Percentiles rank a stretch among this genome's conserved stretches.
These are phyloP conservation scores for Sorex fumeus DNA, from an alignment of 2,113 vertebrate genomes.

Conservation along the genomic window DNA sequence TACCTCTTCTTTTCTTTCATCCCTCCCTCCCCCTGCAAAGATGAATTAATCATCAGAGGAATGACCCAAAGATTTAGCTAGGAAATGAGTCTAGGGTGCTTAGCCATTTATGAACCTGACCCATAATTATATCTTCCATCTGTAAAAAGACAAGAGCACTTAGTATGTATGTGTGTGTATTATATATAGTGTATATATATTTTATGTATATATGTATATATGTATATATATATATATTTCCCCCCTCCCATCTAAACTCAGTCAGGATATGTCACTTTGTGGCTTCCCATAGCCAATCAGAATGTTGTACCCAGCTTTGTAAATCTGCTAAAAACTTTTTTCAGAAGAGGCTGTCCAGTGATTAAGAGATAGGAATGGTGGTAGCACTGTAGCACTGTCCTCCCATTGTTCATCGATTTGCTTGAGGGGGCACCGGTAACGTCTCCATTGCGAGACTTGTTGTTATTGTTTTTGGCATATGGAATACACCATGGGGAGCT, in stretches of 20 bases:
- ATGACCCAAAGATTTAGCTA: conserved; percentile 57
- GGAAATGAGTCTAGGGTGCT: conserved; percentile 63
- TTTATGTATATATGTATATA: too few species aligned
- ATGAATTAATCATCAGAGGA: conserved; percentile 68
- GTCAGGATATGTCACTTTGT: conserved; percentile 70
- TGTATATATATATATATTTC: neutral
- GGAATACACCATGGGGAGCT: too few species aligned
- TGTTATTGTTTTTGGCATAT: too few species aligned
- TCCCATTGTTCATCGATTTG: too few species aligned
- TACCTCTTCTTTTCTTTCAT: too few species aligned
- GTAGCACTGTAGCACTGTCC: too few species aligned
- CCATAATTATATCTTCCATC: conserved; percentile 64
- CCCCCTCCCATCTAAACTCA: conserved; percentile 68
- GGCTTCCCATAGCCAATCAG: conserved; percentile 77
- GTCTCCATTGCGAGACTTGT: too few species aligned
- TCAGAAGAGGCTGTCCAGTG: conserved; percentile 67
- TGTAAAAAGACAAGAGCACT: conserved; percentile 68
- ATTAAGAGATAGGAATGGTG: conserved; percentile 66
- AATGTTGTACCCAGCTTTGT: conserved; percentile 63
- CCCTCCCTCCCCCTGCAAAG: conserved; percentile 31
- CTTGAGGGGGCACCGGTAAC: too few species aligned
- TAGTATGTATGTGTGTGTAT: conserved; percentile 52
- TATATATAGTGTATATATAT: too few species aligned
- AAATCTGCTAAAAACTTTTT: conserved; percentile 75
- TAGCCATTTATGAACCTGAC: conserved; percentile 64